A percentile compares a stretch with the other conserved stretches of the same genome.
phyloP scores from a whole-genome alignment of 2,797 vertebrate species.

The Pelodytes ibericus region DNA sequence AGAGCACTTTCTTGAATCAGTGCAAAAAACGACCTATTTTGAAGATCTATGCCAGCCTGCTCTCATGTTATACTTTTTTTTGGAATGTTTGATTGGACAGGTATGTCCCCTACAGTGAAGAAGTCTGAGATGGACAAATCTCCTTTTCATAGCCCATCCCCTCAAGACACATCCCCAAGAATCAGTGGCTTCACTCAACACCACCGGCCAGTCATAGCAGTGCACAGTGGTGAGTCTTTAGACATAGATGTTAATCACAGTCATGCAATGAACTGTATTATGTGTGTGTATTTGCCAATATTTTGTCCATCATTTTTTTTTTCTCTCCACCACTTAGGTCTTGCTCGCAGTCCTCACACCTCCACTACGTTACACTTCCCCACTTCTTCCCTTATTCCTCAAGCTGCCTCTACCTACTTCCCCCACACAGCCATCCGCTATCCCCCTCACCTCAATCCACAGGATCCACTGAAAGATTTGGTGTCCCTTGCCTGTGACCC shows the following conservation, averaged over 20 bases:
- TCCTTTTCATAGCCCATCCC: constrained; percentile 86
- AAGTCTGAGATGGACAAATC: constrained; percentile 93
- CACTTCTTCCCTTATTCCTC: constrained; percentile 83
- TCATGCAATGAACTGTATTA: background rate
- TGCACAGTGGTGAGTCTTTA: constrained; percentile 85
- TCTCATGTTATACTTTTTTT: background rate
- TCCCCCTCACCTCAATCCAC: constrained; percentile 90
- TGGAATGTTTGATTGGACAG: constrained; percentile 64
- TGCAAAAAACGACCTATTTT: too few species aligned
- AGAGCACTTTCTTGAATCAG: too few species aligned
- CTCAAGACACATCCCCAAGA: constrained; percentile 91
- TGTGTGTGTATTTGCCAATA: background rate
- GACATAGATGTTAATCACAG: background rate
- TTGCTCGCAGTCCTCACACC: constrained; percentile 89
- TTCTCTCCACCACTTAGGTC: constrained; percentile 71
- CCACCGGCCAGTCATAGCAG: constrained; percentile 96
- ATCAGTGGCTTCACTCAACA: constrained; percentile 94
- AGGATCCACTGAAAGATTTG: constrained; percentile 94
- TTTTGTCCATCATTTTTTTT: constrained; percentile 3
- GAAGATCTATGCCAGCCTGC: too few species aligned
- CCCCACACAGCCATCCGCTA: constrained; percentile 93
- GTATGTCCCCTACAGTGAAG: constrained; percentile 93
- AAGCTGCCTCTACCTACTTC: constrained; percentile 87
- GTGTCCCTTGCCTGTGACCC: constrained; percentile 95
- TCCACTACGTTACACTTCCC: constrained; percentile 93